A percentile compares a stretch with the other conserved stretches of the same genome.
These are phyloP conservation scores for Lasioglossum albipes DNA, from an alignment of 1,140 invertebrate species.

Conservation along the genomic window DNA sequence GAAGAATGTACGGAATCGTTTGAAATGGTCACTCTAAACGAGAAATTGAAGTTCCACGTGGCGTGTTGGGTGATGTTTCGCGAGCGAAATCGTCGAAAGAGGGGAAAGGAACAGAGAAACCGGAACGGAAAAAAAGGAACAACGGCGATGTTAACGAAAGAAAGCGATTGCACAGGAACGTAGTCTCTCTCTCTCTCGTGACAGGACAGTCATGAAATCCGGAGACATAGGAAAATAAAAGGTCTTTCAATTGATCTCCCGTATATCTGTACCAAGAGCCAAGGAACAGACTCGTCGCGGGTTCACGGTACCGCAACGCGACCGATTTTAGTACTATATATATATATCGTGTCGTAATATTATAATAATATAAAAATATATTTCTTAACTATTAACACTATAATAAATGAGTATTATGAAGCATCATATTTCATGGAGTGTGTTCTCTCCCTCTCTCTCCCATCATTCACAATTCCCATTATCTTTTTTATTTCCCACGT, in stretches of 20 bases:
- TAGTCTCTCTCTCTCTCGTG: not conserved
- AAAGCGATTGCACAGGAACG: conserved; percentile 41
- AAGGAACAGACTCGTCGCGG: conserved; percentile 60
- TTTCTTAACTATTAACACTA: conserved; percentile 80
- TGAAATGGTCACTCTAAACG: no score
- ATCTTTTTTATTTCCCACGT: not conserved
- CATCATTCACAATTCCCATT: not conserved
- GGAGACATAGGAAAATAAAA: conserved; percentile 39
- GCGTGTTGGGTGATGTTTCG: no score
- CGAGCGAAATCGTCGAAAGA: not conserved
- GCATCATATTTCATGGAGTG: conserved; percentile 69
- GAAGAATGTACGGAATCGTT: no score
- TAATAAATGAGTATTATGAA: conserved; percentile 80
- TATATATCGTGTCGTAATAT: conserved; percentile 72
- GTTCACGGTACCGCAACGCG: conserved; percentile 34
- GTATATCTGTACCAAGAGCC: conserved; percentile 32
- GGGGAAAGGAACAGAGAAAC: not conserved
- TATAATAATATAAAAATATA: conserved; percentile 81
- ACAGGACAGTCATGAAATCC: not conserved
- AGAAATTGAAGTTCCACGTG: no score
- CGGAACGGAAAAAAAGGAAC: not conserved
- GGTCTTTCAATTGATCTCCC: conserved; percentile 32
- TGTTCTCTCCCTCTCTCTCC: conserved; percentile 23
- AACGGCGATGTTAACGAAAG: conserved; percentile 5
- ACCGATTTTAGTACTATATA: conserved; percentile 54